A percentile compares a stretch with the other conserved stretches of the same genome.
Conservation (phyloP, 2,797 vertebrate genomes). For the Tachyglossus aculeatus region DNA sequence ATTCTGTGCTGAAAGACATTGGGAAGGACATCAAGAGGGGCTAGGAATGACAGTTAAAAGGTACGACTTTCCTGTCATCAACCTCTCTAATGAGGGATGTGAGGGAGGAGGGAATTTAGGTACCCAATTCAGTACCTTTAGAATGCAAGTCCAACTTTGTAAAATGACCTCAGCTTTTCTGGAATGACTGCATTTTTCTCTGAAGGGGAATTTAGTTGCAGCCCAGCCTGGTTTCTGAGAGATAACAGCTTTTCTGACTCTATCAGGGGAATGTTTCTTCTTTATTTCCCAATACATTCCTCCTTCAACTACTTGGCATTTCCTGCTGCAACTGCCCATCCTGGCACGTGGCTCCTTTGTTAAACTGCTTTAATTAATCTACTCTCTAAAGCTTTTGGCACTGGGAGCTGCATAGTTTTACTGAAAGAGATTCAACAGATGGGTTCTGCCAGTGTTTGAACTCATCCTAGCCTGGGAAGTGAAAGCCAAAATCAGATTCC, state of each 20-base stretch:
- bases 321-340: constrained; percentile 42
- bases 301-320: constrained; percentile 24
- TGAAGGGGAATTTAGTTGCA: no score
- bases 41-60: no score
- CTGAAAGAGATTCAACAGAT: constrained; percentile 33
- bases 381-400: constrained; percentile 49
- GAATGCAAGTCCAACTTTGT: no score
- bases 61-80: no score
- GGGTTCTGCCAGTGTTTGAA: constrained; percentile 11
- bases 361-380: constrained; percentile 34
- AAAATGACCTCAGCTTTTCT: no score
- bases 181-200: no score
- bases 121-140: no score
- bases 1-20: no score
- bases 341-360: constrained; percentile 42
- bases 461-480: constrained; percentile 20
- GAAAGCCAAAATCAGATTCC: constrained; percentile 33
- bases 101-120: no score
- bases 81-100: no score
- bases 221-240: no score
- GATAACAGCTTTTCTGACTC: neutral
- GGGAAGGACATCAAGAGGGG: no score
- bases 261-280: neutral
- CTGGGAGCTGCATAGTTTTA: constrained; percentile 33
- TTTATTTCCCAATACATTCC: constrained; percentile 6